Evolutionary conservation across 2,797 vertebrate species (phyloP), one percentile per base, ranked within the genome.

Genomic region (Thalassophryne amazonica): DNA sequence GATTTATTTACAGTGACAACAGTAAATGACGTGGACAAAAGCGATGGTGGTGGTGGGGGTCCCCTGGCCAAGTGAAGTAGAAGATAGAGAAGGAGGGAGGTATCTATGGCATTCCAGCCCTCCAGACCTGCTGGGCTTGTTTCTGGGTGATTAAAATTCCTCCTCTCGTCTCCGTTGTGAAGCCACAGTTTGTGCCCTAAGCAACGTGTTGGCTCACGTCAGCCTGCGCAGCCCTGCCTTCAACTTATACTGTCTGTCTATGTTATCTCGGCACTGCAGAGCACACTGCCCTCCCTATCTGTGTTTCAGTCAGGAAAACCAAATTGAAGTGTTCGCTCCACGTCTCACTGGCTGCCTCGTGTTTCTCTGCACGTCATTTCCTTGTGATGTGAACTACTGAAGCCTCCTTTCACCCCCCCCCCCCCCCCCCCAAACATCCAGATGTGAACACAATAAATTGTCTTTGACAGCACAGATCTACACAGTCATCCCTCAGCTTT

Each of bases 101-200:
- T 73, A 84, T 88, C 77, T 81, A 53, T 56, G 80, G 83, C 78
- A 90, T 91, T 84, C 82, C 51, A 70, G 50, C 55, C 46, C 53
- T 72, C 21, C 48, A 76, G 83, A 89, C 89, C 83, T 88, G 88
- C 89, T 80, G 51, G 78, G 82, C 83, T 76, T 80, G 76, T 91
- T 91, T 85, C 81, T 80, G 65, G 74, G 61, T 83, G 69, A 60
- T 63, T 90, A 86, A 80, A 80, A 86, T 86, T 88, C 85, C 53
- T 84, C 40, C 60, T 82, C 75, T 76, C 65, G 54, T 66, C 63
- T 39, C 53, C 55, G 57, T 66, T 64, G 58, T 42, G 20, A 62
- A 66, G 63, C 76, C 67, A 66, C 50, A 50, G 59, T 75, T 73
- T 69, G 50, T 64, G 61, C 72, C 69, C 68, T 25, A 30, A 76